Conservation (phyloP, 2,888 invertebrate genomes). For the Mythimna vitellina region DNA sequence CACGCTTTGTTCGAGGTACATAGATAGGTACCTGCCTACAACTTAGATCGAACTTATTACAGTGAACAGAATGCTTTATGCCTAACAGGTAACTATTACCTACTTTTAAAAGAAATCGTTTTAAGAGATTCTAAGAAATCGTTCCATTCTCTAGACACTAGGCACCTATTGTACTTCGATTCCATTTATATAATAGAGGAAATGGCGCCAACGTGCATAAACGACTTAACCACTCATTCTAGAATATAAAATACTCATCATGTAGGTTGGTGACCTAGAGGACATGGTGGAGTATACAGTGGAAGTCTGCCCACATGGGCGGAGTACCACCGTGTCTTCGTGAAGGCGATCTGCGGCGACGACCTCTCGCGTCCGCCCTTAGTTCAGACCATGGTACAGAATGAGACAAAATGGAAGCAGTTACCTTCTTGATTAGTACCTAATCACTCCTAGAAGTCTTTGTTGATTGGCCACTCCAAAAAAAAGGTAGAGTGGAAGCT, state of each 20-base stretch:
- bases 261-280: neutral
- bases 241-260: conserved; percentile 9
- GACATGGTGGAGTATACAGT: no score
- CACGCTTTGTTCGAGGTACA: conserved; percentile 37
- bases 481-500: no score
- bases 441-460: no score
- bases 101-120: conserved; percentile 25
- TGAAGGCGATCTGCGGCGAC: no score
- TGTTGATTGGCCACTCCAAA: no score
- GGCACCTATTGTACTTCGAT: conserved; percentile 21
- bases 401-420: no score
- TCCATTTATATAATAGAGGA: conserved; percentile 20
- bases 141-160: conserved; percentile 3
- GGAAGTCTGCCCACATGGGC: no score
- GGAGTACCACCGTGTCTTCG: no score
- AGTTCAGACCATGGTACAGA: no score
- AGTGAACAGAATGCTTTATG: conserved; percentile 10
- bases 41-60: conserved; percentile 25
- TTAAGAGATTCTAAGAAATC: conserved; percentile 24
- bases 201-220: conserved; percentile 10
- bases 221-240: conserved; percentile 13
- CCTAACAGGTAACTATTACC: conserved; percentile 10
- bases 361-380: no score
- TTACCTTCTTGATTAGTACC: no score
- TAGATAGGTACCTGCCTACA: conserved; percentile 4